A percentile compares a stretch with the other conserved stretches of the same genome.
Conservation (phyloP, 2,797 vertebrate genomes). For the Menidia menidia region DNA sequence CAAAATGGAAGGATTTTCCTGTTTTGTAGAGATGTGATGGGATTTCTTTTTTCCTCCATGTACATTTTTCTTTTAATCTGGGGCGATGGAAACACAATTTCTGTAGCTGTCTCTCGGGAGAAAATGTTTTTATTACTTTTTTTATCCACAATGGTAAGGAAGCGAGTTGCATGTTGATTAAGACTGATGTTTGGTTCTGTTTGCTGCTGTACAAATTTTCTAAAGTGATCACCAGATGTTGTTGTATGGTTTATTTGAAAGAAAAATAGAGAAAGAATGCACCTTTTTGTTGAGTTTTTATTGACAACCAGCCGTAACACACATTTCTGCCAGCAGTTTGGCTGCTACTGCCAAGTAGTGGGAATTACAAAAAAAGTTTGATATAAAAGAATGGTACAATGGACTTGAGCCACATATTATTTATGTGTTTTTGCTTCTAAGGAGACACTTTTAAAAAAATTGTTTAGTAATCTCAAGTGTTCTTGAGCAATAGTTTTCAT, state of each 20-base stretch:
- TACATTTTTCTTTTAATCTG: background rate
- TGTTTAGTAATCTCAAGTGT: too few species aligned
- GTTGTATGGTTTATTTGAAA: constrained; percentile 33
- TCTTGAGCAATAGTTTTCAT: too few species aligned
- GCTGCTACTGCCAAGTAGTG: too few species aligned
- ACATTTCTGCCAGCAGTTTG: background rate
- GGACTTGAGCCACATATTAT: too few species aligned
- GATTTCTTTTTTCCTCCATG: background rate
- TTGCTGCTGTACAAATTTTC: constrained; percentile 57
- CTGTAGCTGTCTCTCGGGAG: too few species aligned
- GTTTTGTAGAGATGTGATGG: background rate
- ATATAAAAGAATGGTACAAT: too few species aligned
- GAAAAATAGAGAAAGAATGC: background rate
- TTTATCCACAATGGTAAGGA: background rate
- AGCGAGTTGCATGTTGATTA: constrained; percentile 4
- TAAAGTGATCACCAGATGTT: constrained; percentile 37
- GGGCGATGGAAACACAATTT: background rate
- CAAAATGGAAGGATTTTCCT: background rate
- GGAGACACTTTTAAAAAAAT: too few species aligned
- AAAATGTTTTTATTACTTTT: too few species aligned
- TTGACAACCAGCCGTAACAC: background rate
- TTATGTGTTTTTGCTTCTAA: too few species aligned
- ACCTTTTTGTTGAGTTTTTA: background rate
- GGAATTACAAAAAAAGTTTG: too few species aligned
- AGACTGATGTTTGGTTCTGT: constrained; percentile 16